Conservation (phyloP, 1,140 invertebrate species). For the Pentalonia nigronervosa region DNA sequence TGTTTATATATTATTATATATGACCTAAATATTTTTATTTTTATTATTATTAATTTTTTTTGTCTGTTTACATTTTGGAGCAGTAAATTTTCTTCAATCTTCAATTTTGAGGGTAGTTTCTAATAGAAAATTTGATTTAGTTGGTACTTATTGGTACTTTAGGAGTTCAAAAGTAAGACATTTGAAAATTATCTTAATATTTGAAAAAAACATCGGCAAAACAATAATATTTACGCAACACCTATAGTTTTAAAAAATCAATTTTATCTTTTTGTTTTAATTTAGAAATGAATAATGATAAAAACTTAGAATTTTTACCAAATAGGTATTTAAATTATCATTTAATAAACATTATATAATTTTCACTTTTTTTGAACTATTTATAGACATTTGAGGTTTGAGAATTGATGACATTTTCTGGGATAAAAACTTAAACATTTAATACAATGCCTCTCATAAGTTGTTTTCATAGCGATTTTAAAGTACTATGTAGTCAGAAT, state of each 20-base stretch:
- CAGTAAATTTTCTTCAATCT: too few species aligned
- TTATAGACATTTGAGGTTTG: background rate
- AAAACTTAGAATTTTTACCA: background rate
- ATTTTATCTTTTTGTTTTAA: background rate
- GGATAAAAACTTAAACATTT: background rate
- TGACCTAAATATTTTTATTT: too few species aligned
- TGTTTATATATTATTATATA: too few species aligned
- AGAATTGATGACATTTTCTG: background rate
- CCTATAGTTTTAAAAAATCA: background rate
- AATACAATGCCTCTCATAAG: too few species aligned
- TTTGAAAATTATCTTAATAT: background rate
- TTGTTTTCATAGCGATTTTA: too few species aligned
- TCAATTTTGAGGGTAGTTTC: too few species aligned
- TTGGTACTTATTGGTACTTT: too few species aligned
- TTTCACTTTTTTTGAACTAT: too few species aligned
- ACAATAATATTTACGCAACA: background rate
- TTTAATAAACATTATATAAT: background rate
- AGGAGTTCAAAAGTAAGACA: too few species aligned
- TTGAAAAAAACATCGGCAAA: background rate
- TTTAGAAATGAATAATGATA: background rate
- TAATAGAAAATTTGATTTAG: too few species aligned
- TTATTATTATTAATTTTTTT: too few species aligned
- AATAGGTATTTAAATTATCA: background rate
- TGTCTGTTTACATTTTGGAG: too few species aligned
- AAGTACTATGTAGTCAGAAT: background rate